Percentiles rank a stretch among this genome's conserved stretches.
Evolutionary conservation across 2,113 vertebrate genomes (phyloP).

Genomic region (Numenius arquata): DNA sequence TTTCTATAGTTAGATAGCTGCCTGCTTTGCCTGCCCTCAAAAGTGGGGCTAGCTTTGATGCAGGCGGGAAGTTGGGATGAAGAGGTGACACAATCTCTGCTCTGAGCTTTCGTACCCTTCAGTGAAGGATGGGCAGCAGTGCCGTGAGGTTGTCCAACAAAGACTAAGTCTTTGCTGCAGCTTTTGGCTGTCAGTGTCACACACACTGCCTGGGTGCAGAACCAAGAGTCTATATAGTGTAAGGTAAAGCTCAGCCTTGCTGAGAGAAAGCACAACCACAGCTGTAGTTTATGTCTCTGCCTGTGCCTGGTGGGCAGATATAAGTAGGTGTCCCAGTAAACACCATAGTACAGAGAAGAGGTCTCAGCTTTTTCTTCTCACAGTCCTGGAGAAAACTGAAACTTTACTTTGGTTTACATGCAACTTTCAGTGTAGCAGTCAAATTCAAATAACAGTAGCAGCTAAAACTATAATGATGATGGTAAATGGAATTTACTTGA

Average conservation of each 20-base stretch:
- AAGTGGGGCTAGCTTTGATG: not conserved
- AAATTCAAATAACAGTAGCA: not conserved
- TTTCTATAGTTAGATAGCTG: not conserved
- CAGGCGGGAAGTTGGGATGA: not conserved
- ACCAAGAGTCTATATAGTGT: not conserved
- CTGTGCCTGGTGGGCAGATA: not conserved
- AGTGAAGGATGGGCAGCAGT: not conserved
- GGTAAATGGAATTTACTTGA: not conserved
- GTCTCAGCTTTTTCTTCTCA: not conserved
- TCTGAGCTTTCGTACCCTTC: not conserved
- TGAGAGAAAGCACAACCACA: not conserved
- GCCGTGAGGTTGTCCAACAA: not conserved
- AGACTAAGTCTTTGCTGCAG: not conserved
- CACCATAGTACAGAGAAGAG: not conserved
- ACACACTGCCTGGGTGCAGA: not conserved
- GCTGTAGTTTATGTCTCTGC: not conserved
- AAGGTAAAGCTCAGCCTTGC: not conserved
- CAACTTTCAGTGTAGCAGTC: not conserved
- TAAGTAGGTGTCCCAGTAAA: not conserved
- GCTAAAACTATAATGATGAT: not conserved
- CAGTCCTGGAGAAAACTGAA: not conserved
- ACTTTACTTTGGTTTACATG: not conserved
- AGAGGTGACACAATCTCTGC: not conserved
- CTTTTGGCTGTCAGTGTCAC: not conserved
- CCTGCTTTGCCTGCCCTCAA: not conserved